Percentiles rank a stretch among this genome's conserved stretches.
Evolutionary conservation across 1,140 invertebrate species (phyloP).

Genomic region (Cepaea nemoralis): DNA sequence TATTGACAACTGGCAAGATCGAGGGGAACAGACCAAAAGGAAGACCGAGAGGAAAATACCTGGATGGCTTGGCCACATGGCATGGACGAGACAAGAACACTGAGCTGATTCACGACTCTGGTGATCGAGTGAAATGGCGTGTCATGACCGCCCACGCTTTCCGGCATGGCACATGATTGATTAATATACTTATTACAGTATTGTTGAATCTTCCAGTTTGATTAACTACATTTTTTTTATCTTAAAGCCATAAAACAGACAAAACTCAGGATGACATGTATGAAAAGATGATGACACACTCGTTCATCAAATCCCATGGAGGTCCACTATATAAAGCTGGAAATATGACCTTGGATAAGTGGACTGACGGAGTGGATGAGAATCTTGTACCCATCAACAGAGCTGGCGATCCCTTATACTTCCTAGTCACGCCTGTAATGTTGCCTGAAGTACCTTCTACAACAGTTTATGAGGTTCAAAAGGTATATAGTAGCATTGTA

Average conservation of each 20-base stretch:
- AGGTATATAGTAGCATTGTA: slow-evolving; percentile 6
- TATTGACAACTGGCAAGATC: too few species aligned
- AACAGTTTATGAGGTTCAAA: slow-evolving; percentile 39
- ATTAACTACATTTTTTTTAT: too few species aligned
- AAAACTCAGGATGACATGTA: slow-evolving; percentile 32
- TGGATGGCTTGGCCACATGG: too few species aligned
- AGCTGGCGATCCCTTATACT: slow-evolving; percentile 59
- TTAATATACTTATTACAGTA: too few species aligned
- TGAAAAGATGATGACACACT: slow-evolving; percentile 40
- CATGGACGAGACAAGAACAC: too few species aligned
- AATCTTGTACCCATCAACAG: slow-evolving; percentile 58
- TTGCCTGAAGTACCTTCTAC: slow-evolving; percentile 52
- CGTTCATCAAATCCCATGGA: slow-evolving; percentile 47
- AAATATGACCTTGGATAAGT: slow-evolving; percentile 51
- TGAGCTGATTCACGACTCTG: too few species aligned
- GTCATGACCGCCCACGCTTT: too few species aligned
- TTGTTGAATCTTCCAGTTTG: too few species aligned
- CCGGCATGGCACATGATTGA: too few species aligned
- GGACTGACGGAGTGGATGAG: slow-evolving; percentile 46
- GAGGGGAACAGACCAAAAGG: too few species aligned
- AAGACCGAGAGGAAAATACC: too few species aligned
- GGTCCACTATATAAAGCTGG: slow-evolving; percentile 46
- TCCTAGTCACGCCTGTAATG: slow-evolving; percentile 48
- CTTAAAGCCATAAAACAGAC: slow-evolving; percentile 26
- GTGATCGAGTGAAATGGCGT: too few species aligned